Conservation (phyloP, 2,113 vertebrate species). For the Sinocyclocheilus maitianheensis region DNA sequence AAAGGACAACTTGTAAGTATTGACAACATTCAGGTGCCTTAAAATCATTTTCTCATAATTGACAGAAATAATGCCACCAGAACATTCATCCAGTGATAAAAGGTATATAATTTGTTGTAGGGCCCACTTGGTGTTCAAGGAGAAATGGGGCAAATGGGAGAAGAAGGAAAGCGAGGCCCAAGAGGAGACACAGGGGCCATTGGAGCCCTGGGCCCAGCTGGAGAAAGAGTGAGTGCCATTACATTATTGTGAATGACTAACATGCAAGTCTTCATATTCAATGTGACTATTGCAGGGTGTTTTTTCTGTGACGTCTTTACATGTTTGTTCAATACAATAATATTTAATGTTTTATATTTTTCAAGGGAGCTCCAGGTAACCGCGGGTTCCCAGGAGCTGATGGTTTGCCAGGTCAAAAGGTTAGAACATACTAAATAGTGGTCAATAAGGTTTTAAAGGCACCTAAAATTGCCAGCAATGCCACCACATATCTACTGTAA, state of each 20-base stretch:
- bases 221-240: constrained; percentile 84
- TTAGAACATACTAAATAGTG: constrained; percentile 56
- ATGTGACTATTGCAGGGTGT: not conserved
- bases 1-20: constrained; percentile 92
- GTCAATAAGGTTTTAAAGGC: not conserved
- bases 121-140: constrained; percentile 89
- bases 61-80: not conserved
- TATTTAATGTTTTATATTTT: not conserved
- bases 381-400: constrained; percentile 95
- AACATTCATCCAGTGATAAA: not conserved
- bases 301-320: not conserved
- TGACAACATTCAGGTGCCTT: not conserved
- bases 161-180: constrained; percentile 93
- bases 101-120: constrained; percentile 65
- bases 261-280: not conserved
- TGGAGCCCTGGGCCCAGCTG: constrained; percentile 82
- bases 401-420: constrained; percentile 93
- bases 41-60: not conserved
- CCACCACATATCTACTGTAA: not conserved
- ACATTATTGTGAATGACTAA: not conserved
- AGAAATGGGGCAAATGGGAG: constrained; percentile 86
- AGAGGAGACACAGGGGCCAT: constrained; percentile 88
- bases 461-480: not conserved
- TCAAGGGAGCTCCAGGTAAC: constrained; percentile 91
- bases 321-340: not conserved